These are phyloP conservation scores for Erynnis tages DNA, from an alignment of 2,888 invertebrate genomes.

Conservation along the genomic window DNA sequence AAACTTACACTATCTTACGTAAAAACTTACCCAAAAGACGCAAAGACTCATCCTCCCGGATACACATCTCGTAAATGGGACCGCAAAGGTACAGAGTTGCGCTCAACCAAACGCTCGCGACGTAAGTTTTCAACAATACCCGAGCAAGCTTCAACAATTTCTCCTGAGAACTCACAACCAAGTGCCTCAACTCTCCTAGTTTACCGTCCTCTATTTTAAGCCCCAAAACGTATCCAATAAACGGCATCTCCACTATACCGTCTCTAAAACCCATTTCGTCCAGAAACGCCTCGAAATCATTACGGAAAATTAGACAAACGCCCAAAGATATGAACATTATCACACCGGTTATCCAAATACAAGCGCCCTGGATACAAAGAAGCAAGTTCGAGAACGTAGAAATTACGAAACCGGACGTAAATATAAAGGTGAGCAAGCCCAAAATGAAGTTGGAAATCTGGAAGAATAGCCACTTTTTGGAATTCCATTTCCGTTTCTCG, in stretches of 20 bases:
- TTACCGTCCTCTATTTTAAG: conserved; percentile 36
- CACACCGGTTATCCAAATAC: conserved; percentile 67
- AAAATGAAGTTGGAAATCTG: conserved; percentile 59
- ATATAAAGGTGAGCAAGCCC: conserved; percentile 55
- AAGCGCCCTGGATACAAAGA: conserved; percentile 64
- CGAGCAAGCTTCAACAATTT: conserved; percentile 52
- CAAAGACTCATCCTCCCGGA: conserved; percentile 49
- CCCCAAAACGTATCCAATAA: conserved; percentile 46
- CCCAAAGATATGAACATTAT: conserved; percentile 64
- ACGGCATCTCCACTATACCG: conserved; percentile 54
- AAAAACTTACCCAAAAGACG: conserved; percentile 58
- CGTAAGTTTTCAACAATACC: conserved; percentile 53
- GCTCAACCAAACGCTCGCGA: conserved; percentile 50
- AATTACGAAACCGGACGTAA: conserved; percentile 58
- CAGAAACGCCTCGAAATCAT: conserved; percentile 53
- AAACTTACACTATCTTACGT: conserved; percentile 13
- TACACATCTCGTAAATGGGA: conserved; percentile 57
- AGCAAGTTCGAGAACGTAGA: conserved; percentile 46
- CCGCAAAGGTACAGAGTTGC: conserved; percentile 59
- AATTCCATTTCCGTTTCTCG: conserved; percentile 51
- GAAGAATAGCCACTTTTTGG: conserved; percentile 50
- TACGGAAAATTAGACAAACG: conserved; percentile 56
- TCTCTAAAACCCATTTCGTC: conserved; percentile 60
- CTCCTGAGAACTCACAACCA: conserved; percentile 52
- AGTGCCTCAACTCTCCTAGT: conserved; percentile 47